Evolutionary conservation across 2,113 vertebrate genomes (phyloP).

Genomic region (Orcinus orca): DNA sequence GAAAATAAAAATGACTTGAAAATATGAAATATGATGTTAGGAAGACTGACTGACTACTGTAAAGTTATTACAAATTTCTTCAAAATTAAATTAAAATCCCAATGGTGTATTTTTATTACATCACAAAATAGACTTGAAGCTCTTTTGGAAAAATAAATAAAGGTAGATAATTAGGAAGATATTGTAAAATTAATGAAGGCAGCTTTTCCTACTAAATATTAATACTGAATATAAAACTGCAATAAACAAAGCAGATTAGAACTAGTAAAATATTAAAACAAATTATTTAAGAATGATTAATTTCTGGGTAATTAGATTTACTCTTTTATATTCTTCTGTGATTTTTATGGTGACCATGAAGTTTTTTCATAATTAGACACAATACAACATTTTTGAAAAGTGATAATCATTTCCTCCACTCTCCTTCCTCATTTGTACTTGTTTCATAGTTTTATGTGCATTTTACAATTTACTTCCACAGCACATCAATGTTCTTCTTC

Average conservation of each 20-base stretch:
- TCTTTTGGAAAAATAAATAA: conserved; percentile 11
- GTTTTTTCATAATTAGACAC: not conserved
- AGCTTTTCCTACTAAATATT: not conserved
- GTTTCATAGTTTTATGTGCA: not conserved
- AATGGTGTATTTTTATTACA: not conserved
- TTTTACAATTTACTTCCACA: not conserved
- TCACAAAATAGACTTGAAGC: not conserved
- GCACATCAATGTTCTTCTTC: not conserved
- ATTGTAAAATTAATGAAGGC: not conserved
- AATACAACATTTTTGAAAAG: not conserved
- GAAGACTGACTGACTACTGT: not conserved
- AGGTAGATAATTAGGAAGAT: not conserved
- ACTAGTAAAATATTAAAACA: not conserved
- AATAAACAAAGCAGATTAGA: not conserved
- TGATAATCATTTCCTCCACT: not conserved
- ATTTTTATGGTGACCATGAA: not conserved
- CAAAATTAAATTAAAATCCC: not conserved
- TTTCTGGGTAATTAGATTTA: not conserved
- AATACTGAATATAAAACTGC: not conserved
- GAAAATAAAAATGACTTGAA: not conserved
- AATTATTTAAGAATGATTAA: not conserved
- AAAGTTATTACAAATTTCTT: not conserved
- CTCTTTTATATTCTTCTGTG: not conserved
- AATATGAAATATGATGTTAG: not conserved
- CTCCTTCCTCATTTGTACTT: too few relatives aligned